Evolutionary conservation across 2,888 invertebrate genomes (phyloP).

Genomic region (Toxonevra muliebris): DNA sequence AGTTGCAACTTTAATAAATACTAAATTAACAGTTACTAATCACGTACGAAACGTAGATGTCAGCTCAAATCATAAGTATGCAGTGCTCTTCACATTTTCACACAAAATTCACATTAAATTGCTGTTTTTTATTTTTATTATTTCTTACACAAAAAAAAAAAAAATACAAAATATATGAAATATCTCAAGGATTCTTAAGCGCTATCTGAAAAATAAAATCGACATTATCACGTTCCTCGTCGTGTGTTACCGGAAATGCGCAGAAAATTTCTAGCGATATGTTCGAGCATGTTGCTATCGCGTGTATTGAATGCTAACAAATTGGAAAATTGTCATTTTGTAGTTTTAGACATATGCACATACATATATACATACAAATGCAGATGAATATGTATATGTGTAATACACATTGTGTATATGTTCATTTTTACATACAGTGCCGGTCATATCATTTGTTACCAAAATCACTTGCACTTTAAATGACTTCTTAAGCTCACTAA

Average conservation of each 20-base stretch:
- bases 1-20: constrained; percentile 18
- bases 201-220: background rate
- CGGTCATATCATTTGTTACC: too few relatives aligned
- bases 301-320: background rate
- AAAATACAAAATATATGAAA: too few relatives aligned
- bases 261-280: background rate
- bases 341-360: background rate
- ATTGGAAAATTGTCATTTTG: background rate
- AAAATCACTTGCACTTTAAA: too few relatives aligned
- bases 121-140: too few relatives aligned
- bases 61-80: too few relatives aligned
- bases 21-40: background rate
- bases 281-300: background rate
- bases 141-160: too few relatives aligned
- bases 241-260: background rate
- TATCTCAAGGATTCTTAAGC: background rate
- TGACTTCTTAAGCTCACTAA: too few relatives aligned
- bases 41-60: background rate
- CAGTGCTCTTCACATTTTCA: too few relatives aligned
- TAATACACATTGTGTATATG: too few relatives aligned
- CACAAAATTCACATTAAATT: too few relatives aligned
- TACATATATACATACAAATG: background rate
- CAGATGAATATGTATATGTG: constrained; percentile 12
- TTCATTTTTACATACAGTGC: too few relatives aligned
- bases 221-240: background rate